These are phyloP conservation scores for Pemphredon lugubris DNA, from an alignment of 2,888 invertebrate genomes.

Conservation along the genomic window DNA sequence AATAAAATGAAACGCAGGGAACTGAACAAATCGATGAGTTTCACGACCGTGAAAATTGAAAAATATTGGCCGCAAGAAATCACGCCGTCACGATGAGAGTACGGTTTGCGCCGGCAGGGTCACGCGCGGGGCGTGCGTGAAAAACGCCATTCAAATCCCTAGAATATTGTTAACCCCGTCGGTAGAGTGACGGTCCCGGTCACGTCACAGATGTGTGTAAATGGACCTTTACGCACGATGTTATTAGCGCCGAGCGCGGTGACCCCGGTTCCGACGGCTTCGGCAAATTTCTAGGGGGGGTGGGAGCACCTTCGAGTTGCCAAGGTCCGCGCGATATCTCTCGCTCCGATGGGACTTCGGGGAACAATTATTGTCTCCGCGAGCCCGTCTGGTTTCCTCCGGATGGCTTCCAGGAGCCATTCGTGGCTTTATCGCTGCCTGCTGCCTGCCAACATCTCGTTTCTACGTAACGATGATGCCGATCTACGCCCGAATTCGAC, in stretches of 20 bases:
- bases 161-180: not conserved
- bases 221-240: slow-evolving; percentile 42
- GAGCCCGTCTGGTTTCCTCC: slow-evolving; percentile 31
- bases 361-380: slow-evolving; percentile 73
- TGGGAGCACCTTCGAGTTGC: slow-evolving; percentile 49
- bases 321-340: slow-evolving; percentile 69
- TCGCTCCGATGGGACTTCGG: slow-evolving; percentile 72
- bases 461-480: slow-evolving; percentile 51
- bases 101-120: no score
- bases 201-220: slow-evolving; percentile 16
- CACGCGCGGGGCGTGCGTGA: no score
- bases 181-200: slow-evolving; percentile 10
- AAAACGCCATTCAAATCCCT: no score
- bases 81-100: no score
- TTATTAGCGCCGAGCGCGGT: slow-evolving; percentile 49
- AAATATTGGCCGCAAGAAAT: no score
- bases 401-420: slow-evolving; percentile 56
- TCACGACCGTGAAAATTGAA: no score
- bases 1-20: no score
- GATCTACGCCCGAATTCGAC: no score
- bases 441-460: slow-evolving; percentile 59
- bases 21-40: no score
- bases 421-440: slow-evolving; percentile 67
- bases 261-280: slow-evolving; percentile 20
- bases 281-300: slow-evolving; percentile 49